Evolutionary conservation across 2,797 vertebrate species (phyloP).

Genomic region (Poecile montanus): DNA sequence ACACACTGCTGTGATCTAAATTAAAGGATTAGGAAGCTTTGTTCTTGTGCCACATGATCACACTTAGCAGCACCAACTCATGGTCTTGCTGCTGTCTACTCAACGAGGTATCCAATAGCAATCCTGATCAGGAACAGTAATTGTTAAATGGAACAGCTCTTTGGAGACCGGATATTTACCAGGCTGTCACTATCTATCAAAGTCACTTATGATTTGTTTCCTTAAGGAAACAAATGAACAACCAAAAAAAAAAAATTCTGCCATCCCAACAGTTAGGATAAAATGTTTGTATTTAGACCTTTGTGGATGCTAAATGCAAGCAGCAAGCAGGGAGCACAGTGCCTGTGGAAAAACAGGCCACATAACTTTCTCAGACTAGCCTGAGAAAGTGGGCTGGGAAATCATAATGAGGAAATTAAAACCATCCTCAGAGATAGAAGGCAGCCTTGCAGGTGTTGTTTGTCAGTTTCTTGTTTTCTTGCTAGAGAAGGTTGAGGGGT

Average conservation of each 20-base stretch:
- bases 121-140: neutral
- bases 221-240: neutral
- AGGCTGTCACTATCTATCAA: neutral
- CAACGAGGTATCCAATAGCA: neutral
- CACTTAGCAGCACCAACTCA: neutral
- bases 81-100: neutral
- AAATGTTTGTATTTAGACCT: constrained; percentile 16
- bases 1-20: neutral
- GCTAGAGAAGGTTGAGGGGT: too few relatives aligned
- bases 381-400: too few relatives aligned
- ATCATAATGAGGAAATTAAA: too few relatives aligned
- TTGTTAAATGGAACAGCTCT: neutral
- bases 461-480: too few relatives aligned
- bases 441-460: too few relatives aligned
- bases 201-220: neutral
- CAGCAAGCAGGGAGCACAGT: too few relatives aligned
- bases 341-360: too few relatives aligned
- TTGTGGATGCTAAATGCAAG: neutral
- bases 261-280: constrained; percentile 18
- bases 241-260: neutral
- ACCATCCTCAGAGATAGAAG: too few relatives aligned
- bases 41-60: neutral
- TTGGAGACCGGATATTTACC: neutral
- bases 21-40: neutral
- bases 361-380: too few relatives aligned